Evolutionary conservation across 2,797 vertebrate species (phyloP).

Genomic region (Helarctos malayanus): DNA sequence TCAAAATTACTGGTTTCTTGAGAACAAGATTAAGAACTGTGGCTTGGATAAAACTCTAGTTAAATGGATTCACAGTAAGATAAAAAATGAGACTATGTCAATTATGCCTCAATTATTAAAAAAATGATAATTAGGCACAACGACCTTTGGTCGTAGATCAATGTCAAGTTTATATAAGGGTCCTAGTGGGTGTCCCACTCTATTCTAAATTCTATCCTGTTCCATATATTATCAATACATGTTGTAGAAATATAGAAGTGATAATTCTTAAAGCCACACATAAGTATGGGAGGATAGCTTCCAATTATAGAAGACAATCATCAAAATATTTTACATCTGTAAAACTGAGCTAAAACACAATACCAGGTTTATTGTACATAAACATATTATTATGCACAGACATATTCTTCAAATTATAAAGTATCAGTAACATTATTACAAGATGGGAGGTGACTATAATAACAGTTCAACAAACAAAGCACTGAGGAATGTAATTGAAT

Average conservation of each 20-base stretch:
- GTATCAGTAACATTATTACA: not conserved
- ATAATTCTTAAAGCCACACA: not conserved
- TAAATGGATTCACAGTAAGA: not conserved
- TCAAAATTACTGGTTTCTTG: not conserved
- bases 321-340: not conserved
- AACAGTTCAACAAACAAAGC: not conserved
- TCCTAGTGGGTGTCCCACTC: not conserved
- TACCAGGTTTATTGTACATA: not conserved
- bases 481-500: not conserved
- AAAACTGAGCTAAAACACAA: not conserved
- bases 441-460: not conserved
- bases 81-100: not conserved
- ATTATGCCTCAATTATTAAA: not conserved
- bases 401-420: conserved; percentile 28
- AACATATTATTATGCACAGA: not conserved
- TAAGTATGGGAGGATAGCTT: not conserved
- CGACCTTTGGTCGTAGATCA: not conserved
- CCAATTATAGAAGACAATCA: conserved; percentile 30
- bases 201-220: conserved; percentile 5
- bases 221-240: not conserved
- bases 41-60: not conserved
- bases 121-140: not conserved
- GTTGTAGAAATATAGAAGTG: not conserved
- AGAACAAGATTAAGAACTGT: not conserved
- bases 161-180: not conserved